Evolutionary conservation across 2,113 vertebrate genomes (phyloP).

Genomic region (Aplodontia rufa): DNA sequence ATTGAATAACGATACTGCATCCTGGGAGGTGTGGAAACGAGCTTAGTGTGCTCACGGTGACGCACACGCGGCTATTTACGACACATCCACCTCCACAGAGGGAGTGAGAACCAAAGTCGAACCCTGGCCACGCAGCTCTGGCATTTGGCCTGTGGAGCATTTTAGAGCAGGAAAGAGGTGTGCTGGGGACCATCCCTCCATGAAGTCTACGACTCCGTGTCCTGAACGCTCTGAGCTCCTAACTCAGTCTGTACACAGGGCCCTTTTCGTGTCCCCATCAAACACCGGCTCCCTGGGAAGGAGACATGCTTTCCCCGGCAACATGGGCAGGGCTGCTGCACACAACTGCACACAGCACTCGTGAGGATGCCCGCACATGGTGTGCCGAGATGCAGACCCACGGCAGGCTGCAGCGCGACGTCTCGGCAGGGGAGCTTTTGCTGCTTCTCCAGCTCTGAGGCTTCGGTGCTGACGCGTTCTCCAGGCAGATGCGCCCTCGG

Average conservation of each 20-base stretch:
- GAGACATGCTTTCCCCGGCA: background rate
- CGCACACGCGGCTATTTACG: fast-evolving
- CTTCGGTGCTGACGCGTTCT: background rate
- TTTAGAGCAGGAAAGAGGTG: too few relatives aligned
- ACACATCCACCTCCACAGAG: background rate
- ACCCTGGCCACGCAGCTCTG: background rate
- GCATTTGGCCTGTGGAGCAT: background rate
- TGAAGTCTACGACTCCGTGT: background rate
- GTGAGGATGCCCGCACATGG: background rate
- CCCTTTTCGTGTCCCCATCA: background rate
- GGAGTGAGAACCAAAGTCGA: background rate
- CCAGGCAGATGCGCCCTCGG: background rate
- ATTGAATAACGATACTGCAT: too few relatives aligned
- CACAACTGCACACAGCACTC: too few relatives aligned
- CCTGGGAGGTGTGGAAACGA: too few relatives aligned
- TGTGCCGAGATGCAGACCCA: too few relatives aligned
- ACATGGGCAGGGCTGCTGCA: fast-evolving
- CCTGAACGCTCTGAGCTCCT: background rate
- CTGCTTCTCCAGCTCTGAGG: background rate
- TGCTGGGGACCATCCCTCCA: fast-evolving
- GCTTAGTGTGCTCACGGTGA: too few relatives aligned
- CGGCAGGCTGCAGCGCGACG: background rate
- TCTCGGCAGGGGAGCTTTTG: background rate
- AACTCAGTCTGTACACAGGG: background rate
- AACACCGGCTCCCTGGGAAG: background rate